Evolutionary conservation across 2,113 vertebrate genomes (phyloP).

Genomic region (Rhipidura dahli): DNA sequence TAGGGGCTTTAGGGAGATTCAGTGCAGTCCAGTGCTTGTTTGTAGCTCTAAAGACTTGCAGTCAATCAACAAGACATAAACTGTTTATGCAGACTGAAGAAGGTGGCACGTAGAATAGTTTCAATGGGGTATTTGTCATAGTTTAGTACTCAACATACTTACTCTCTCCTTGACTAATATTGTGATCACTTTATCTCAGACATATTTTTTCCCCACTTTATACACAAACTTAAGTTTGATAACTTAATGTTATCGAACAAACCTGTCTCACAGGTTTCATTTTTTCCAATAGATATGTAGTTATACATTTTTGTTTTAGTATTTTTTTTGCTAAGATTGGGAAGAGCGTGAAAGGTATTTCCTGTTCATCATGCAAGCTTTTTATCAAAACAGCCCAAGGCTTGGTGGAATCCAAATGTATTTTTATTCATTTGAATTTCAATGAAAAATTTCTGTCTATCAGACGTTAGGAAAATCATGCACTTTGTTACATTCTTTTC

Average conservation of each 20-base stretch:
- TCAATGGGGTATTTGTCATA: background rate
- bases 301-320: background rate
- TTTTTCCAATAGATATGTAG: background rate
- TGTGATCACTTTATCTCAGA: background rate
- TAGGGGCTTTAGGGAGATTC: background rate
- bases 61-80: background rate
- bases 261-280: background rate
- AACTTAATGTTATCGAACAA: background rate
- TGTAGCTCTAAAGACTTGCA: background rate
- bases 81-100: background rate
- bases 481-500: conserved; percentile 29
- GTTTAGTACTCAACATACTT: background rate
- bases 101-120: background rate
- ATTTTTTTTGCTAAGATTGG: background rate
- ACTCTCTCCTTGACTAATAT: background rate
- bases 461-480: background rate
- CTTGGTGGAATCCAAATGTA: background rate
- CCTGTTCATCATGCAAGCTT: background rate
- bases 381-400: background rate
- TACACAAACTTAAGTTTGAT: background rate
- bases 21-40: background rate
- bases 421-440: conserved; percentile 46
- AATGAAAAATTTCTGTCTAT: conserved; percentile 3
- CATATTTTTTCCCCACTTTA: background rate
- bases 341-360: background rate